These are phyloP conservation scores for Hyaena hyaena DNA, from an alignment of 2,113 vertebrate species.

Conservation along the genomic window DNA sequence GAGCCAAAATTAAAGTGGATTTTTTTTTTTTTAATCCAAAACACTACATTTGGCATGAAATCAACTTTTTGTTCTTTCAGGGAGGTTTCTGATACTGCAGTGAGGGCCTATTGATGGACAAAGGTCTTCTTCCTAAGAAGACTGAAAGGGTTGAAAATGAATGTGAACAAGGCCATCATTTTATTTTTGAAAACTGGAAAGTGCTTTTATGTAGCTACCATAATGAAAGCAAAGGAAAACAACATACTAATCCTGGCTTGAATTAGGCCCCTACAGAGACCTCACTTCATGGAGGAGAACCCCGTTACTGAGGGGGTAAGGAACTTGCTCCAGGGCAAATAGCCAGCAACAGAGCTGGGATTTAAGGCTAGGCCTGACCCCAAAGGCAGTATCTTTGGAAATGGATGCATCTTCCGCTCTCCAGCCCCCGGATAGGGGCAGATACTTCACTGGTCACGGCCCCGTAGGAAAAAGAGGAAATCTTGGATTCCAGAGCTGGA, in stretches of 20 bases:
- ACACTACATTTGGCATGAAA: neutral
- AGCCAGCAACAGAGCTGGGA: neutral
- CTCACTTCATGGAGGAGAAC: neutral
- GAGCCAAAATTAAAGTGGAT: neutral
- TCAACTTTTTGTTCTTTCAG: neutral
- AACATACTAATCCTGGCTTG: neutral
- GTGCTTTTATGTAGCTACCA: neutral
- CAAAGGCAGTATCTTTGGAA: neutral
- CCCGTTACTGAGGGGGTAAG: neutral
- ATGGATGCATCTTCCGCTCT: neutral
- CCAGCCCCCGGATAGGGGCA: neutral
- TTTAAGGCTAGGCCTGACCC: neutral
- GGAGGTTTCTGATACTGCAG: neutral
- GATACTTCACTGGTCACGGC: neutral
- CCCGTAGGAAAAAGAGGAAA: neutral
- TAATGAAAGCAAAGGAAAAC: neutral
- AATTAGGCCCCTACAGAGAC: fast-evolving
- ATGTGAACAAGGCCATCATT: neutral
- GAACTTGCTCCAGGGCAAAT: neutral
- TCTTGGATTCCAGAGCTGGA: neutral
- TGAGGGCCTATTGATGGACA: neutral
- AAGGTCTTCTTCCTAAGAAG: neutral
- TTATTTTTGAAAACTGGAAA: neutral
- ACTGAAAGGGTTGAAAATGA: neutral
- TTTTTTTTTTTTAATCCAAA: neutral